phyloP scores from a whole-genome alignment of 2,888 invertebrate genomes.

The Eurois occulta region DNA sequence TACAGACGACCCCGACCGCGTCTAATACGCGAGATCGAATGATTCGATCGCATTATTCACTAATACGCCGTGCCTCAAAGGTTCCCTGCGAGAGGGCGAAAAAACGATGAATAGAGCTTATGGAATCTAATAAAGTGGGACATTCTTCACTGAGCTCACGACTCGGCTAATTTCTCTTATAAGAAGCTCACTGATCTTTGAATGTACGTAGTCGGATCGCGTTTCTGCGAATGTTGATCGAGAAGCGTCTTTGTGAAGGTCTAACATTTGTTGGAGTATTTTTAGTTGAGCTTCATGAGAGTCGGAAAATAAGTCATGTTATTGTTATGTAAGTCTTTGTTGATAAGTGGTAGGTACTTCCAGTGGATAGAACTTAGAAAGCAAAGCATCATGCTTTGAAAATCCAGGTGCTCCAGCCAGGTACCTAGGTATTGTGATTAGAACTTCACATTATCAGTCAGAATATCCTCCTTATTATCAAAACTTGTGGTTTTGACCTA shows the following conservation, averaged over 20 bases:
- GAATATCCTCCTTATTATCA: not conserved
- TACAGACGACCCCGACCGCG: slow-evolving; percentile 77
- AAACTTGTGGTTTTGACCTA: not conserved
- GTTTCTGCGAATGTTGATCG: slow-evolving; percentile 41
- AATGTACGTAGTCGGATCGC: slow-evolving; percentile 20
- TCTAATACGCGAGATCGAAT: slow-evolving; percentile 86
- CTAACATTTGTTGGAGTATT: not conserved
- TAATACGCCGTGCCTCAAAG: slow-evolving; percentile 86
- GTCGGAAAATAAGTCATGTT: not conserved
- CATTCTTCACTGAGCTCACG: slow-evolving; percentile 81
- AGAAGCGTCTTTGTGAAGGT: not conserved
- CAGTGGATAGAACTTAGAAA: not conserved
- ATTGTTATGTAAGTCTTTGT: not conserved
- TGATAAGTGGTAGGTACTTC: not conserved
- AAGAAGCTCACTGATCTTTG: slow-evolving; percentile 57
- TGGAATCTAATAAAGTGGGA: slow-evolving; percentile 89
- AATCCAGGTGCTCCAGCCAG: not conserved
- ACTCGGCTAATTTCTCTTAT: slow-evolving; percentile 80
- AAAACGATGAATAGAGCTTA: slow-evolving; percentile 88
- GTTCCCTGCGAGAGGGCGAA: slow-evolving; percentile 83
- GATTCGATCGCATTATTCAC: slow-evolving; percentile 87
- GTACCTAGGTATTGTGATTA: not conserved
- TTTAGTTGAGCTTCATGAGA: slow-evolving; percentile 1
- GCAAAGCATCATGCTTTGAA: not conserved
- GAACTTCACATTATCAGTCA: not conserved